These are phyloP conservation scores for Carcharodon carcharias DNA, from an alignment of 2,797 vertebrate genomes.

Conservation along the genomic window DNA sequence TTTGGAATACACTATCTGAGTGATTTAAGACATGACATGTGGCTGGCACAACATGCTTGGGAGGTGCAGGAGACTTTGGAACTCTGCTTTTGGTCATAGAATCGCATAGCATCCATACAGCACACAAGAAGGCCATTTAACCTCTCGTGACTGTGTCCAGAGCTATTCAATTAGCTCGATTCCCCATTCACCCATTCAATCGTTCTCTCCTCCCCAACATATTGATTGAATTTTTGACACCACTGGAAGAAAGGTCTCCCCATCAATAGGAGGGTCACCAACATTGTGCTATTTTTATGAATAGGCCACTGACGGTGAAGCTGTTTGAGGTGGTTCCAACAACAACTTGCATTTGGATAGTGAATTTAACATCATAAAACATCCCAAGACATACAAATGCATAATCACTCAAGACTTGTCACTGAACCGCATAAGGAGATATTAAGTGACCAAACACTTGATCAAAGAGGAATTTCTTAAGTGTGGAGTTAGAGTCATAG, in stretches of 20 bases:
- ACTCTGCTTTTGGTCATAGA: background rate
- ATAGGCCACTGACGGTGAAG: background rate
- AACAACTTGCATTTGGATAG: background rate
- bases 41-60: background rate
- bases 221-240: too few relatives aligned
- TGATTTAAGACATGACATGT: too few relatives aligned
- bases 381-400: too few relatives aligned
- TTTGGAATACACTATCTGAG: too few relatives aligned
- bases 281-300: background rate
- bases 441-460: background rate
- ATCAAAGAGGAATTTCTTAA: background rate
- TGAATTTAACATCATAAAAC: too few relatives aligned
- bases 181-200: background rate
- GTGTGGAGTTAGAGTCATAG: background rate
- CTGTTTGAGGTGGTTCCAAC: background rate
- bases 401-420: background rate
- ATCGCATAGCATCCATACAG: too few relatives aligned
- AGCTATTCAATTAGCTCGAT: too few relatives aligned
- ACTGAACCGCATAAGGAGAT: background rate
- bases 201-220: background rate
- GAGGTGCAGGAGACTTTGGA: background rate
- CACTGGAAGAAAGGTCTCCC: background rate
- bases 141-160: too few relatives aligned
- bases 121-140: too few relatives aligned
- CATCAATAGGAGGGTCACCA: background rate